phyloP scores from a whole-genome alignment of 2,888 invertebrate species.

The Molanna angustata region DNA sequence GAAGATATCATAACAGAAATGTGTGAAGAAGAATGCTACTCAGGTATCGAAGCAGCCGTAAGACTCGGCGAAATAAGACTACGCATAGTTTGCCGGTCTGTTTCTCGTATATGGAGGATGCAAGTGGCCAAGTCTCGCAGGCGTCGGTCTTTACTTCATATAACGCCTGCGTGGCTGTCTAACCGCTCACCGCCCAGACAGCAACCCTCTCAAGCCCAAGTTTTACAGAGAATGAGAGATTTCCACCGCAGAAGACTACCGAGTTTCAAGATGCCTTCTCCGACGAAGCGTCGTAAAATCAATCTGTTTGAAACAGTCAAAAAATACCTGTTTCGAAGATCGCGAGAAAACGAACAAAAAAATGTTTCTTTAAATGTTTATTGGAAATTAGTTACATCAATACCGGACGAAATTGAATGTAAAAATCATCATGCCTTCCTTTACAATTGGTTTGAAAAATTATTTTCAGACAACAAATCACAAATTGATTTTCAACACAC shows the following conservation, averaged over 20 bases:
- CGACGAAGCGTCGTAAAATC: slow-evolving; percentile 42
- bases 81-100: slow-evolving; percentile 39
- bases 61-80: slow-evolving; percentile 42
- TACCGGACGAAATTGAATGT: slow-evolving; percentile 52
- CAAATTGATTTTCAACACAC: slow-evolving; percentile 41
- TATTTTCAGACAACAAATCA: slow-evolving; percentile 46
- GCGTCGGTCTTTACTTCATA: slow-evolving; percentile 44
- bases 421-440: slow-evolving; percentile 47
- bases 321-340: slow-evolving; percentile 47
- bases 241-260: slow-evolving; percentile 25
- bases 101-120: slow-evolving; percentile 43
- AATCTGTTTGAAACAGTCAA: slow-evolving; percentile 51
- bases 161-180: slow-evolving; percentile 50
- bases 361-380: slow-evolving; percentile 43
- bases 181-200: slow-evolving; percentile 16
- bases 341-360: slow-evolving; percentile 50
- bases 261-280: slow-evolving; percentile 34
- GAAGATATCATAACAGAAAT: slow-evolving; percentile 43
- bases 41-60: slow-evolving; percentile 45
- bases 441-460: slow-evolving; percentile 49
- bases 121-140: slow-evolving; percentile 43
- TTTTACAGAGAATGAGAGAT: slow-evolving; percentile 26
- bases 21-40: slow-evolving; percentile 41
- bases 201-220: slow-evolving; percentile 10
- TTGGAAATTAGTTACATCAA: slow-evolving; percentile 64